Percentiles rank a stretch among this genome's conserved stretches.
These are phyloP conservation scores for Venusia cambrica DNA, from an alignment of 2,888 invertebrate species.

Conservation along the genomic window DNA sequence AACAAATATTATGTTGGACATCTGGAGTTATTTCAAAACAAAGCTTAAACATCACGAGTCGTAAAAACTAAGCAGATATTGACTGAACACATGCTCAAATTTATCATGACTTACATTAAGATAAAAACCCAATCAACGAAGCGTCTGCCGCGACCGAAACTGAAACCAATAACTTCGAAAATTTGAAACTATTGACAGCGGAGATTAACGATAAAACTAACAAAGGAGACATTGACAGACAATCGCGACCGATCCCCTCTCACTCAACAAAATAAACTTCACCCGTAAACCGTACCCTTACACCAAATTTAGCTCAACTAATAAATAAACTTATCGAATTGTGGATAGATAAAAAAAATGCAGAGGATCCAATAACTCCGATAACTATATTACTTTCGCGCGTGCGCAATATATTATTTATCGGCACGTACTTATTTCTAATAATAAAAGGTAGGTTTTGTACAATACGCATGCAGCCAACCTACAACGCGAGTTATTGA, in stretches of 20 bases:
- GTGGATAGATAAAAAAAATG: conserved; percentile 50
- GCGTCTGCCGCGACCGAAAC: conserved; percentile 1
- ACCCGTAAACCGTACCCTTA: conserved; percentile 67
- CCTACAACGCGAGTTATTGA: conserved; percentile 63
- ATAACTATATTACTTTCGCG: conserved; percentile 62
- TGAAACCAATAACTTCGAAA: conserved; percentile 25
- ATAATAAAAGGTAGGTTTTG: conserved; percentile 56
- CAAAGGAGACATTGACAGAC: conserved; percentile 62
- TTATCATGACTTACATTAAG: conserved; percentile 6
- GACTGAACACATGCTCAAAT: conserved; percentile 7
- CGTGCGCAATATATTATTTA: conserved; percentile 56
- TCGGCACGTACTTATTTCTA: conserved; percentile 51
- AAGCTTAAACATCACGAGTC: conserved; percentile 6
- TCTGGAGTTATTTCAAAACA: conserved; percentile 7
- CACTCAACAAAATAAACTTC: conserved; percentile 56
- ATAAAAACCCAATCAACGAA: conserved; percentile 3
- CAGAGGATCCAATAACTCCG: conserved; percentile 52
- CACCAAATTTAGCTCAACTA: conserved; percentile 62
- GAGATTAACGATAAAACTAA: conserved; percentile 45
- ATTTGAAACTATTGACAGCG: conserved; percentile 43
- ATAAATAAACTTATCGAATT: conserved; percentile 73
- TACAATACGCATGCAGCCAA: conserved; percentile 53
- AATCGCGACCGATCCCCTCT: conserved; percentile 54
- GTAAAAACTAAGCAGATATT: conserved; percentile 11
- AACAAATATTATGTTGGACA: background rate